Conservation (phyloP, 2,888 invertebrate species). For the Latrodectus hesperus region DNA sequence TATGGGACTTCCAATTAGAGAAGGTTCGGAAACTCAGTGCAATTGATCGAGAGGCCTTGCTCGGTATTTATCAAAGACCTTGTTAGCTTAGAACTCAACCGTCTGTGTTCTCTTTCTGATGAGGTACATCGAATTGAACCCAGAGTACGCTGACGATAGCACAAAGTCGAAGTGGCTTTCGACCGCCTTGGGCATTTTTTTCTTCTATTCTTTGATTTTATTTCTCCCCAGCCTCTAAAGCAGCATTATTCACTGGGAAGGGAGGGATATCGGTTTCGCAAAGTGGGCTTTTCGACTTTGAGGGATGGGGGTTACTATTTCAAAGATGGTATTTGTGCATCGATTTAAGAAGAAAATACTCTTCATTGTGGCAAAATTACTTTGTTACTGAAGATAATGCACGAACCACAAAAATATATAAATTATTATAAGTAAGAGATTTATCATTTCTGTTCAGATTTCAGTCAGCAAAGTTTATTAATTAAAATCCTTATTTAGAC, state of each 20-base stretch:
- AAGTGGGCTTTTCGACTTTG: too few relatives aligned
- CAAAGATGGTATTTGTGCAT: too few relatives aligned
- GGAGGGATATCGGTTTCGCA: not conserved
- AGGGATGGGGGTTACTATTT: too few relatives aligned
- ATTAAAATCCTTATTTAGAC: too few relatives aligned
- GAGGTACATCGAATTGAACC: slow-evolving; percentile 62
- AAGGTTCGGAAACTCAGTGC: slow-evolving; percentile 37
- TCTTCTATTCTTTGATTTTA: slow-evolving; percentile 7
- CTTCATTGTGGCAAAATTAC: too few relatives aligned
- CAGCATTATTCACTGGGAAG: not conserved
- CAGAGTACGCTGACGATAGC: slow-evolving; percentile 57
- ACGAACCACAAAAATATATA: too few relatives aligned
- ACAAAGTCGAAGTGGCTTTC: slow-evolving; percentile 56
- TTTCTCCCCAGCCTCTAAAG: not conserved
- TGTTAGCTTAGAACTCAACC: slow-evolving; percentile 68
- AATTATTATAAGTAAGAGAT: too few relatives aligned
- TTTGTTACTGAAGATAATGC: too few relatives aligned
- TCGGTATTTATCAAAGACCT: slow-evolving; percentile 66
- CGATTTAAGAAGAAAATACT: too few relatives aligned
- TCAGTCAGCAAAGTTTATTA: too few relatives aligned
- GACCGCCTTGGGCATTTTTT: slow-evolving; percentile 54
- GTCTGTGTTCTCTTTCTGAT: slow-evolving; percentile 56
- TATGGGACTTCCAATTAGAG: slow-evolving; percentile 66
- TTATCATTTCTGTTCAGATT: too few relatives aligned
- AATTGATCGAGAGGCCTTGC: slow-evolving; percentile 57